Conservation (phyloP, 92 coral and sea anemone species). For the Pocillopora grandis region DNA sequence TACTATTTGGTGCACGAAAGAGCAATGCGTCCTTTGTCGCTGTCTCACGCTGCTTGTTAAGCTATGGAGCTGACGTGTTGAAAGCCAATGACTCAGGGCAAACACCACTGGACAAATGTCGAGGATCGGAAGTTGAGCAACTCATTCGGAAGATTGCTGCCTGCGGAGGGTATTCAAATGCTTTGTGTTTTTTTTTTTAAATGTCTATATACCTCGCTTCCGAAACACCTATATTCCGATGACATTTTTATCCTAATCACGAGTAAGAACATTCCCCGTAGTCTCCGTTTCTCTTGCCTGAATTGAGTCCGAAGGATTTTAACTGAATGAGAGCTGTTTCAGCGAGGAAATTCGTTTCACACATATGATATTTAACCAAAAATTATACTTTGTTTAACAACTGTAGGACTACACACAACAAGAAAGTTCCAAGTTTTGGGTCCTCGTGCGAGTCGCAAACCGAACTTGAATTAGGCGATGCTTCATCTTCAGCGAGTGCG, state of each 20-base stretch:
- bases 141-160: slow-evolving; percentile 39
- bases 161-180: slow-evolving; percentile 19
- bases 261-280: no score
- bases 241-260: no score
- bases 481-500: background rate
- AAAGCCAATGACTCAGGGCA: slow-evolving; percentile 43
- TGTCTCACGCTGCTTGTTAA: slow-evolving; percentile 59
- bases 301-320: no score
- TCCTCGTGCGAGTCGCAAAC: background rate
- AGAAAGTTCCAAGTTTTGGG: slow-evolving; percentile 28
- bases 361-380: background rate
- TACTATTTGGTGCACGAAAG: slow-evolving; percentile 7
- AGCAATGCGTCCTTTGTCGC: slow-evolving; percentile 25
- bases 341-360: no score
- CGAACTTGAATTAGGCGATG: background rate
- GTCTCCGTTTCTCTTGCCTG: no score
- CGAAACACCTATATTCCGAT: no score
- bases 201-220: background rate
- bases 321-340: no score
- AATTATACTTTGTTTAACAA: no score
- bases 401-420: background rate
- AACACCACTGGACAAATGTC: slow-evolving; percentile 61
- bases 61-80: slow-evolving; percentile 57
- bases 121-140: slow-evolving; percentile 46
- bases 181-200: background rate